Evolutionary conservation across 1,140 invertebrate genomes (phyloP), one percentile per base, ranked within the genome.

Genomic region (Brachionus manjavacas): DNA sequence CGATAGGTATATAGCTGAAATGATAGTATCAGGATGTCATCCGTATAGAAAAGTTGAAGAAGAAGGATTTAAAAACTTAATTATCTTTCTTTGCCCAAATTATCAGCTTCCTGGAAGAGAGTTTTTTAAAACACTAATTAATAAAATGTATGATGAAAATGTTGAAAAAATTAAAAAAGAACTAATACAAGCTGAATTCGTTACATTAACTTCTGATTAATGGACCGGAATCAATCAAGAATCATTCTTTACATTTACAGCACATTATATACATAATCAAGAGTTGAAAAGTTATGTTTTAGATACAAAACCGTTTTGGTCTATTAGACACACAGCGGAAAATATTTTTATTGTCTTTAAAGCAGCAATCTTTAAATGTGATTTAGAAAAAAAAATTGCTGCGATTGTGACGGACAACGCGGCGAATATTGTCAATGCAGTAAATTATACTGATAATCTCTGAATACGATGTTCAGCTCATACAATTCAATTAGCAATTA

Each of bases 41-140:
- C n/a, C n/a, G n/a, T n/a, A n/a, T n/a, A n/a, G n/a, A n/a, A n/a
- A n/a, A n/a, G n/a, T n/a, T n/a, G n/a, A n/a, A n/a, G n/a, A n/a
- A n/a, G n/a, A n/a, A n/a, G n/a, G n/a, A n/a, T n/a, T n/a, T 68
- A 68, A 68, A 68, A 72, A 72, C 35, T 72, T 72, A 72, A 72
- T 72, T 39, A 72, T 14, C 28, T 35, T n/a, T 72, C 28, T 39
- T n/a, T 72, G 1, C 68, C 68, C 68, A 14, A 35, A 72, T 72
- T 72, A 72, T 39, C 68, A 72, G 68, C 28, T 72, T 72, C 68
- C 68, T 39, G 68, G 68, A 39, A 35, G 68, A 39, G 35, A 72
- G 28, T 72, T 39, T 39, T 72, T 72, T 39, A 72, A 35, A 72
- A 72, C 68, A 72, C 12, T 39, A 35, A 72, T 72, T 39, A 72